Evolutionary conservation across 2,113 vertebrate genomes (phyloP), one percentile per base, ranked within the genome.

Genomic region (Sterna hirundo): DNA sequence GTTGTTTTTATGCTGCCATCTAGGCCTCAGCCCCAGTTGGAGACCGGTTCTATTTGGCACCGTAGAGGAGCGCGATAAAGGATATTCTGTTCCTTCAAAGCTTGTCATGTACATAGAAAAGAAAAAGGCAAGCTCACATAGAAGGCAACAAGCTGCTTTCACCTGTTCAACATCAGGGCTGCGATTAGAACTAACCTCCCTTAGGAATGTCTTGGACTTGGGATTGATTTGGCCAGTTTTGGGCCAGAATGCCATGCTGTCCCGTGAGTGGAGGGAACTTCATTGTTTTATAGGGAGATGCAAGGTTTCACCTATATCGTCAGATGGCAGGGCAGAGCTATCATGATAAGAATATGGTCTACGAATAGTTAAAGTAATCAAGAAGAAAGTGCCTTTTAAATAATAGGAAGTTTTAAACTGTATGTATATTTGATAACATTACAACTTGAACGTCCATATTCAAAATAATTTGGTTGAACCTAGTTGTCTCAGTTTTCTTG

Each of bases 1-100:
- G 55, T 94, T 96, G 88, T 96, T 96, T 91, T 96, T 47, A 64
- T 92, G 13, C 80, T 97, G 86, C 83, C 77, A 70, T 78, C 69
- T 86, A 83, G 65, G 61, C 83, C 86, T 70, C 52, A 49, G 81
- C 83, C 83, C 71, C 70, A 46, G 89, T n/a, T 96, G 94, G 92
- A 86, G 83, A 82, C 94, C 69, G 64, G 77, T 44, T 95, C 72
- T 84, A 0, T 86, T 88, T 93, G 64, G 60, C 88, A 38, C 61
- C 40, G 52, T 40, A 60, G 36, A 75, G 42, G 21, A 70, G 49
- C 1, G 1, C 21, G 61, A 74, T 47, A 47, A 79, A 81, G 52
- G 32, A 16, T 71, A 36, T 70, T 88, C 44, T 88, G 18, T 57
- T 86, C 20, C 36, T 68, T 79, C 38, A 47, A 64, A 72, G 32